These are phyloP conservation scores for Ceyx margarethae DNA, from an alignment of 2,113 vertebrate genomes.

Conservation along the genomic window DNA sequence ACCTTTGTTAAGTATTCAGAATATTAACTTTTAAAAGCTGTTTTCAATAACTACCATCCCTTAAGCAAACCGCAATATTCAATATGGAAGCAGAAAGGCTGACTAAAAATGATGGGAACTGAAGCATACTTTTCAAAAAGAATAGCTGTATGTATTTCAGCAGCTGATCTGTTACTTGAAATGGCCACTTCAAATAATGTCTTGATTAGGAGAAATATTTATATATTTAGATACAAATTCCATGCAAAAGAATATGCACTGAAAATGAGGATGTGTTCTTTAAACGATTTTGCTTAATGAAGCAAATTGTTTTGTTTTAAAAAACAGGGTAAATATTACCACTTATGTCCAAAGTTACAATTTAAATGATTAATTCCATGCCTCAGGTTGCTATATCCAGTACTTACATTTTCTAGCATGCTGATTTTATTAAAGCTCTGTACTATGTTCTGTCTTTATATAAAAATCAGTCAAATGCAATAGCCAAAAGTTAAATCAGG, in stretches of 20 bases:
- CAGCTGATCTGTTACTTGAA: background rate
- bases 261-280: background rate
- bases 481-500: background rate
- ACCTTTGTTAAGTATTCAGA: background rate
- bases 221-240: background rate
- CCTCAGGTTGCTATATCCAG: background rate
- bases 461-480: background rate
- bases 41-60: background rate
- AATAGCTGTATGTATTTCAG: background rate
- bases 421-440: background rate
- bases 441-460: background rate
- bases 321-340: background rate
- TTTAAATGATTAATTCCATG: background rate
- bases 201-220: background rate
- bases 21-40: background rate
- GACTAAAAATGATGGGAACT: background rate
- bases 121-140: background rate
- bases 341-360: background rate
- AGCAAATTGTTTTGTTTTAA: background rate
- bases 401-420: background rate
- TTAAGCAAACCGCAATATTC: background rate
- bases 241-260: background rate
- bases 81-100: background rate
- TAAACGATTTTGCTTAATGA: background rate
- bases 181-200: background rate